Evolutionary conservation across 2,113 vertebrate species (phyloP).

Genomic region (Podiceps cristatus): DNA sequence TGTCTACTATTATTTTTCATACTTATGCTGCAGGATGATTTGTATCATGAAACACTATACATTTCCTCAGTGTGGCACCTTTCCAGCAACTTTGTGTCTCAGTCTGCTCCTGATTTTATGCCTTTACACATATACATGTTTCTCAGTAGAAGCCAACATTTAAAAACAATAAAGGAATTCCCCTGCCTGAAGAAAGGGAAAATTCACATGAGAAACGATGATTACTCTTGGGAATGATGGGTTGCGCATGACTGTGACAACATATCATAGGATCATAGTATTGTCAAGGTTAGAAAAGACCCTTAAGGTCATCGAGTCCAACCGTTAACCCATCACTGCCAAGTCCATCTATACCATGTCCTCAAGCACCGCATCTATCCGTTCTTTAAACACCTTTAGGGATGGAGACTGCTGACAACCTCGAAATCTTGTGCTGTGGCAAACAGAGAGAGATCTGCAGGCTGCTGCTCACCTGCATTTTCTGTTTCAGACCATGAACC

Average conservation of each 20-base stretch:
- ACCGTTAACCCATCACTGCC: too few species aligned
- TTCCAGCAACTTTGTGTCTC: conserved; percentile 26
- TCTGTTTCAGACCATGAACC: neutral
- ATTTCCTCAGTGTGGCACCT: neutral
- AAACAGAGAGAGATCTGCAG: neutral
- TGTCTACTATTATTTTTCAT: conserved; percentile 37
- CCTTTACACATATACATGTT: neutral
- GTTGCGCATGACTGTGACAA: conserved; percentile 22
- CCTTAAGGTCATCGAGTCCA: too few species aligned
- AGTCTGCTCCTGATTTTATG: conserved; percentile 34
- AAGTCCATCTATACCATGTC: too few species aligned
- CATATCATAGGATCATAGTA: too few species aligned
- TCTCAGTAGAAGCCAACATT: neutral
- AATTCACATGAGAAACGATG: neutral
- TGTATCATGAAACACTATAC: neutral
- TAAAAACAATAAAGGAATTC: conserved; percentile 49
- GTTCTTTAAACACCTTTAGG: too few species aligned
- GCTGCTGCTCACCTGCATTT: neutral
- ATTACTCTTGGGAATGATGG: conserved; percentile 1
- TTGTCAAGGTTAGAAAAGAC: too few species aligned
- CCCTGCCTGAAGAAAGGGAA: conserved; percentile 21
- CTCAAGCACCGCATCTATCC: too few species aligned
- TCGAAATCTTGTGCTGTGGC: neutral
- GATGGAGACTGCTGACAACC: neutral
- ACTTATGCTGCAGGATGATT: conserved; percentile 5